These are phyloP conservation scores for Hemiprocne comata DNA, from an alignment of 2,113 vertebrate genomes.

Conservation along the genomic window DNA sequence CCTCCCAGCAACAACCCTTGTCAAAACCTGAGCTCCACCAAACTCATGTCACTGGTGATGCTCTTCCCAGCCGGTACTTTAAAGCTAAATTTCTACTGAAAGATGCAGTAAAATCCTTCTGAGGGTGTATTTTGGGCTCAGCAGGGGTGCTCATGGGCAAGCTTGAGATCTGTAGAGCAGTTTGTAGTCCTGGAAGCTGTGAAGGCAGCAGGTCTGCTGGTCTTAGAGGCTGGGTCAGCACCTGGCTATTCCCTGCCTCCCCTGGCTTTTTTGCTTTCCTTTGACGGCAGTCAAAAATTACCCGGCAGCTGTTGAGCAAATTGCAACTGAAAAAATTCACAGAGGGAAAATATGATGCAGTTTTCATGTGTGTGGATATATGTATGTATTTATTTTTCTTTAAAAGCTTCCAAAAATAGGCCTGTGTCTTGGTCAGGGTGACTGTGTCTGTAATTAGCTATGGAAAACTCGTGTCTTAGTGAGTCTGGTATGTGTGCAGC, in stretches of 20 bases:
- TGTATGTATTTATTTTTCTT: conserved; percentile 3
- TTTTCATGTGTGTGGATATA: not conserved
- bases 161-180: not conserved
- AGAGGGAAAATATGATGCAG: not conserved
- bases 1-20: not conserved
- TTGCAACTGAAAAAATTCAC: not conserved
- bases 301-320: not conserved
- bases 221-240: not conserved
- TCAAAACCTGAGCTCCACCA: not conserved
- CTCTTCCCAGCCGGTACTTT: not conserved
- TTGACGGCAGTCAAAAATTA: not conserved
- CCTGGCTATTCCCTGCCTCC: not conserved
- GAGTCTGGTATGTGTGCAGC: not conserved
- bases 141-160: not conserved
- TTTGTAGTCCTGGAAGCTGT: not conserved
- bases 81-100: not conserved
- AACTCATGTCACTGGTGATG: not conserved
- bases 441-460: not conserved
- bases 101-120: not conserved
- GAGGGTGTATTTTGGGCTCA: not conserved
- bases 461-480: not conserved
- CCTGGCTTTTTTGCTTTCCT: not conserved
- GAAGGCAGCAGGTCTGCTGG: not conserved
- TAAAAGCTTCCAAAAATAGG: conserved; percentile 45
- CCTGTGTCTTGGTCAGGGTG: not conserved